Evolutionary conservation across 2,113 vertebrate genomes (phyloP).

Genomic region (Origma solitaria): DNA sequence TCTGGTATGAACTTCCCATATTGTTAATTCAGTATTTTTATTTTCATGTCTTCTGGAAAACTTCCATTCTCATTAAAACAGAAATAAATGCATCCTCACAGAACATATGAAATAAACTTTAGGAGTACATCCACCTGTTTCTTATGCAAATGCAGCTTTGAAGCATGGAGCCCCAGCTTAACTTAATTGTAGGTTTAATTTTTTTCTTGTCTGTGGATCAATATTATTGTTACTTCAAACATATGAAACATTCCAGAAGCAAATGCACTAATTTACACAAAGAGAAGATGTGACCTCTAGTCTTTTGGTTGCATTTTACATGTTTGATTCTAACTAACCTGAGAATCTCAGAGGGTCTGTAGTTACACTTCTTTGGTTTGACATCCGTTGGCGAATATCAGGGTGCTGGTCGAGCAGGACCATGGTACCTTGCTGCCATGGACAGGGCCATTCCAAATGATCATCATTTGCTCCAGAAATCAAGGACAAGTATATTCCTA

Average conservation of each 20-base stretch:
- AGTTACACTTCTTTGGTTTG: slow-evolving; percentile 82
- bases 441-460: slow-evolving; percentile 81
- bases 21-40: not conserved
- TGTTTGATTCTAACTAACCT: slow-evolving; percentile 64
- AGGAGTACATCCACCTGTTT: not conserved
- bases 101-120: not conserved
- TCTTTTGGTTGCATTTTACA: not conserved
- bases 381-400: slow-evolving; percentile 83
- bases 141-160: not conserved
- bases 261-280: not conserved
- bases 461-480: slow-evolving; percentile 83
- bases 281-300: not conserved
- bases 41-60: not conserved
- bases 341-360: slow-evolving; percentile 72
- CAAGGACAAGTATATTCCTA: slow-evolving; percentile 77
- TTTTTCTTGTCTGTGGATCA: not conserved
- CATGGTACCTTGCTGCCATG: slow-evolving; percentile 85
- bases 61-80: not conserved
- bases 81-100: not conserved
- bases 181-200: not conserved
- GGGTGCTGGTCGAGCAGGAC: slow-evolving; percentile 84
- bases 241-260: not conserved
- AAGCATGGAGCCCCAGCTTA: not conserved
- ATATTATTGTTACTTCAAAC: not conserved
- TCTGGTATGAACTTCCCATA: not conserved